Base-by-base conservation (phyloP, 2,888 invertebrate genomes). In the Callosobruchus maculatus region DNA sequence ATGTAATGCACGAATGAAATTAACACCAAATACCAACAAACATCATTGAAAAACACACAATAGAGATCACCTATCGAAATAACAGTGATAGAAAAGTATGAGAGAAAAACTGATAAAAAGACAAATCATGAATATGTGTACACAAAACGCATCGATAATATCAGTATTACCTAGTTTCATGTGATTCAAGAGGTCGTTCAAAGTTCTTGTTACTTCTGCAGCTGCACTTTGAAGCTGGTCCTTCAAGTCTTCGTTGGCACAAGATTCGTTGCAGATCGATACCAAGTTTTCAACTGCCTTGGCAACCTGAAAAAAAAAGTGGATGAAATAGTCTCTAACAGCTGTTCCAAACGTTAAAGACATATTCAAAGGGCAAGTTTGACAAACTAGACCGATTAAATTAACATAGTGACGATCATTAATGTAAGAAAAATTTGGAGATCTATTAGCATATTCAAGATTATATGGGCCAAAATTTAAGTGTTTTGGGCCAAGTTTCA, bases 251-350 rank as follows among this genome's bases (percentile, higher is more conserved):
- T 91, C 91, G 75, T 93, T 93, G 73, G 93, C 92, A 74, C 92
- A 88, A 2, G 91, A 91, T 81, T 94, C 92, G 82, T 93, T 93
- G 83, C 96, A 96, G 0, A 95, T 94, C 22, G 92, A 90, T 9
- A 97, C 94, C 70, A 99, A 91, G 22, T 93, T 92, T 84, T 97
- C 96, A 0, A 99, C 98, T 0, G 98, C 96, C 76, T 92, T 92
- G 0, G 96, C 95, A 7, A 99, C 99, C 77, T 77, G 67, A n/a
- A 71, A 75, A 68, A n/a, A n/a, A n/a, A n/a, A n/a, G n/a, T n/a
- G n/a, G n/a, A n/a, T n/a, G n/a, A n/a, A n/a, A n/a, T n/a, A n/a
- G n/a, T n/a, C n/a, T n/a, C n/a, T n/a, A n/a, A n/a, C n/a, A n/a
- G n/a, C n/a, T n/a, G n/a, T n/a, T n/a, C n/a, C n/a, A n/a, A n/a